phyloP scores from a whole-genome alignment of 30 jellyfish, hydroid and myxozoan genomes.

The Turritopsis rubra region DNA sequence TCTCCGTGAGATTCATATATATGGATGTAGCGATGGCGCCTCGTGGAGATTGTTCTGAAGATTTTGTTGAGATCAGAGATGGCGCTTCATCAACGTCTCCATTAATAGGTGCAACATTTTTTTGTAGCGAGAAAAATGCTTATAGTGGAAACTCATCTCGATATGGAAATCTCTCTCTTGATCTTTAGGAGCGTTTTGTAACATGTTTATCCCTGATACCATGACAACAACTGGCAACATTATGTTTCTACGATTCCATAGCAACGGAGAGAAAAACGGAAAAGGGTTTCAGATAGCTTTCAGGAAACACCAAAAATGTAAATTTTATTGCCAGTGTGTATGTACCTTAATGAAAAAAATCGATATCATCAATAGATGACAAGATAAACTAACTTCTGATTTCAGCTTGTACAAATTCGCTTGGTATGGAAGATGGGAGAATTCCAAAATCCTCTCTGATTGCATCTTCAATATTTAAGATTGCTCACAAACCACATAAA shows the following conservation, averaged over 20 bases:
- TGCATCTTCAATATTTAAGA: constrained; percentile 65
- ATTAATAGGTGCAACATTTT: constrained; percentile 47
- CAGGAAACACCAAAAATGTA: constrained; percentile 61
- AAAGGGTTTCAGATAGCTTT: constrained; percentile 59
- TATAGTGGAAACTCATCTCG: too few species aligned
- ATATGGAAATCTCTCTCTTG: background rate
- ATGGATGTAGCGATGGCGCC: constrained; percentile 49
- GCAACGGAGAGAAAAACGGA: constrained; percentile 41
- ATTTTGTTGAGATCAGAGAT: constrained; percentile 61
- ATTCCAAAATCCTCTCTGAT: constrained; percentile 32
- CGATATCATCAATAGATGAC: too few species aligned
- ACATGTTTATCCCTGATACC: constrained; percentile 54
- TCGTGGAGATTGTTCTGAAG: constrained; percentile 62
- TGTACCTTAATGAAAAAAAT: background rate
- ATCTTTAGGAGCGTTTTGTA: constrained; percentile 65
- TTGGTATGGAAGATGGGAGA: constrained; percentile 89
- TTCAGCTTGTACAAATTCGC: constrained; percentile 53
- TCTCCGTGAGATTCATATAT: constrained; percentile 42
- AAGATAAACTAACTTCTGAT: background rate
- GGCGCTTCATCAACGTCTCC: constrained; percentile 52
- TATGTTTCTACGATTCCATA: constrained; percentile 47
- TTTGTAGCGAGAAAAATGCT: too few species aligned
- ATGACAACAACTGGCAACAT: constrained; percentile 45
- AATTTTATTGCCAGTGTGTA: background rate
- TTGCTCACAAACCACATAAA: constrained; percentile 43